phyloP scores from a whole-genome alignment of 2,888 invertebrate species.

The Himalopsyche japonica region DNA sequence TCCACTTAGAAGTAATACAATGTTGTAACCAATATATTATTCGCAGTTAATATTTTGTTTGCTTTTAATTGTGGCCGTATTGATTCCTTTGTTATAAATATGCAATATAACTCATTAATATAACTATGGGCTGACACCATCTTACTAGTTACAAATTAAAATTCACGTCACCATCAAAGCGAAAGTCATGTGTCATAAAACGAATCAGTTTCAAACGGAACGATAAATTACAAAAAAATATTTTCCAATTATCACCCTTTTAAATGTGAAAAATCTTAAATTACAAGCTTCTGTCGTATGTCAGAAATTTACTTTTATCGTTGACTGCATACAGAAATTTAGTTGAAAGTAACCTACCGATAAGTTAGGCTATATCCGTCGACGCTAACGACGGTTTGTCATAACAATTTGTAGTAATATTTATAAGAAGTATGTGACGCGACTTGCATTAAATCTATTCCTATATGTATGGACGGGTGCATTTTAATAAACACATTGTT shows the following conservation, averaged over 20 bases:
- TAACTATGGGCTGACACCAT: no score
- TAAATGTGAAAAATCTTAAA: not conserved
- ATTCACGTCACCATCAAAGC: no score
- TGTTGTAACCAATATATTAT: no score
- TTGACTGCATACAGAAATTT: not conserved
- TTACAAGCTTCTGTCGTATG: not conserved
- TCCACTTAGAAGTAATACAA: no score
- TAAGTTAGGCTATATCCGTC: not conserved
- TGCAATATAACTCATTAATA: no score
- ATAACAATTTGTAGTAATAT: not conserved
- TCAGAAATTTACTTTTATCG: not conserved
- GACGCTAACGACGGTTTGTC: not conserved
- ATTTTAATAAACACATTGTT: constrained; percentile 15
- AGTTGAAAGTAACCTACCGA: not conserved
- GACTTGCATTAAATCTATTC: not conserved
- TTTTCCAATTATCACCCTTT: not conserved
- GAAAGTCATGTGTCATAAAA: not conserved
- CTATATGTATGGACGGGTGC: not conserved
- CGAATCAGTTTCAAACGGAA: not conserved
- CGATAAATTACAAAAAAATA: not conserved
- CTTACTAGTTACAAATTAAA: no score
- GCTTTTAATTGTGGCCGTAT: no score
- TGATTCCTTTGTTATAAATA: no score
- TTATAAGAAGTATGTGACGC: not conserved
- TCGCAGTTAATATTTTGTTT: no score